Conservation (phyloP, 2,888 invertebrate species). For the Torymus aiolomorphi region DNA sequence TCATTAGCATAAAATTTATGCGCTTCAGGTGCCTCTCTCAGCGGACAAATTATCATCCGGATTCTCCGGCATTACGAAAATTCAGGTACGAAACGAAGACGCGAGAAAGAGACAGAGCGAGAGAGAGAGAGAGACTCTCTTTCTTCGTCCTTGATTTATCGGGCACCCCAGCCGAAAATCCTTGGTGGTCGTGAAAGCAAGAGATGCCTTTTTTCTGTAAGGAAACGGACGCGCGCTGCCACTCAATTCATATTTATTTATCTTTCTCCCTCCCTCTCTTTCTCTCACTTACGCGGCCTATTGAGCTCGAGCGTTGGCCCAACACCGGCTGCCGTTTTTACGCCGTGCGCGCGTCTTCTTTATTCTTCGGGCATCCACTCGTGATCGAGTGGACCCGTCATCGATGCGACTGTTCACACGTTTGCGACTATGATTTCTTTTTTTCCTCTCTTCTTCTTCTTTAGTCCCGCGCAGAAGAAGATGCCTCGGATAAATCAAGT, state of each 20-base stretch:
- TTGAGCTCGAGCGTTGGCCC: too few species aligned
- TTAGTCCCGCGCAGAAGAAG: neutral
- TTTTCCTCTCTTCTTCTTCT: neutral
- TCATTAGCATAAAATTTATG: slow-evolving; percentile 13
- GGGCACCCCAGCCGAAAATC: slow-evolving; percentile 19
- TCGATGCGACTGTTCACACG: slow-evolving; percentile 45
- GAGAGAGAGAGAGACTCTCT: neutral
- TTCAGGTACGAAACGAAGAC: neutral
- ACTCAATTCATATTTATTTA: slow-evolving; percentile 53
- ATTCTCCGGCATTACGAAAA: neutral
- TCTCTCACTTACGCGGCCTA: neutral
- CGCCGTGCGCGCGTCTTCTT: neutral
- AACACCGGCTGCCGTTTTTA: neutral
- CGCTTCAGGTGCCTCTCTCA: neutral
- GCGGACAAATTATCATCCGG: slow-evolving; percentile 34
- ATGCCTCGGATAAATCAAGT: slow-evolving; percentile 15
- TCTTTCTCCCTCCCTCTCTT: slow-evolving; percentile 25
- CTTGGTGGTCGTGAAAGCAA: slow-evolving; percentile 57
- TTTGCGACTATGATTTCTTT: slow-evolving; percentile 40
- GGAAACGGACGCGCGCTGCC: slow-evolving; percentile 22
- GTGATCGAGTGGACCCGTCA: slow-evolving; percentile 34
- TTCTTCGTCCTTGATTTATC: slow-evolving; percentile 33
- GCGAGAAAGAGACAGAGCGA: too few species aligned
- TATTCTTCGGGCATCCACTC: neutral
- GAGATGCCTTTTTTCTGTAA: slow-evolving; percentile 5